These are phyloP conservation scores for Hypothenemus hampei DNA, from an alignment of 1,140 invertebrate species.

Conservation along the genomic window DNA sequence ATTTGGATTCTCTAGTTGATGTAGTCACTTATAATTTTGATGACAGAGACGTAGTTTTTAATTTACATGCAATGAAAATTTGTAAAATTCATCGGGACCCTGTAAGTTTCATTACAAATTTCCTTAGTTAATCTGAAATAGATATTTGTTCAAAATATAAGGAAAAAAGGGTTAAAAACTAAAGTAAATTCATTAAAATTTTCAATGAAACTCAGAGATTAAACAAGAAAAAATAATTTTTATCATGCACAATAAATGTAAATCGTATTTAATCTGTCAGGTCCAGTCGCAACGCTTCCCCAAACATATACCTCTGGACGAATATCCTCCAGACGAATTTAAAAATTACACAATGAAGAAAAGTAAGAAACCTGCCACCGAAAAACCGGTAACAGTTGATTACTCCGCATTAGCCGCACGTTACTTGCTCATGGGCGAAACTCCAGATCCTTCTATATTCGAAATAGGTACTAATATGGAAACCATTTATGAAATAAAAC, in stretches of 20 bases:
- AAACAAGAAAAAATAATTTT: background rate
- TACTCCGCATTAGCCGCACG: slow-evolving; percentile 36
- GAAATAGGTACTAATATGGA: slow-evolving; percentile 43
- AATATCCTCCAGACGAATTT: slow-evolving; percentile 37
- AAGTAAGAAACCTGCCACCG: slow-evolving; percentile 35
- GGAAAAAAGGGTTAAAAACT: too few species aligned
- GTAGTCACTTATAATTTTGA: slow-evolving; percentile 49
- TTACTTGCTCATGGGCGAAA: slow-evolving; percentile 29
- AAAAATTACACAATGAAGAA: slow-evolving; percentile 35
- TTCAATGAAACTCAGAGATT: too few species aligned
- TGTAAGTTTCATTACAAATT: slow-evolving; percentile 22
- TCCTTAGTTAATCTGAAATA: too few species aligned
- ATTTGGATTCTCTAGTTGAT: slow-evolving; percentile 46
- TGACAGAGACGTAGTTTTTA: slow-evolving; percentile 48
- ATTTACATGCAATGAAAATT: slow-evolving; percentile 52
- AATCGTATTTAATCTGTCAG: background rate
- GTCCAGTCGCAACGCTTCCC: slow-evolving; percentile 34
- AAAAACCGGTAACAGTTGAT: slow-evolving; percentile 38
- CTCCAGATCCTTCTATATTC: slow-evolving; percentile 41
- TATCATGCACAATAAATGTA: background rate
- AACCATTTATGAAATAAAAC: background rate
- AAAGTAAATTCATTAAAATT: too few species aligned
- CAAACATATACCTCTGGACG: slow-evolving; percentile 38
- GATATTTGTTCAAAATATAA: too few species aligned
- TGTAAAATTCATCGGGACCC: slow-evolving; percentile 49